These are phyloP conservation scores for Balaeniceps rex DNA, from an alignment of 2,113 vertebrate genomes.

Conservation along the genomic window DNA sequence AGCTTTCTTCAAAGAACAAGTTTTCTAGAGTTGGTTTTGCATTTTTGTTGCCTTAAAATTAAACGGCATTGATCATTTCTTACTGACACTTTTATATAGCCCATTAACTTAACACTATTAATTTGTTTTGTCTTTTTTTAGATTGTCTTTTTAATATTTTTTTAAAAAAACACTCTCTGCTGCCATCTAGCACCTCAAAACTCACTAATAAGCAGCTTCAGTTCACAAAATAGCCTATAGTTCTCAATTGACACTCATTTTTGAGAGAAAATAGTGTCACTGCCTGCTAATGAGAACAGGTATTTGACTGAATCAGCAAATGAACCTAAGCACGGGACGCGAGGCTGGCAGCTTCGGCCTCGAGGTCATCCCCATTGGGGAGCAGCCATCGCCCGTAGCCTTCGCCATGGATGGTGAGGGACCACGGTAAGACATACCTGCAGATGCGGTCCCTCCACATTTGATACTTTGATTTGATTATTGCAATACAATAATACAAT, in stretches of 20 bases:
- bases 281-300: background rate
- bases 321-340: background rate
- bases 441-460: background rate
- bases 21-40: background rate
- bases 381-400: background rate
- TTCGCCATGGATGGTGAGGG: background rate
- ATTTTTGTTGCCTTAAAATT: background rate
- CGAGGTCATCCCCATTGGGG: fast-evolving
- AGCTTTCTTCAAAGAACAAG: slow-evolving; percentile 17
- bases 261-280: background rate
- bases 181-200: slow-evolving; percentile 47
- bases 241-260: background rate
- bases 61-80: background rate
- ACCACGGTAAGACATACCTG: too few species aligned
- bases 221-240: background rate
- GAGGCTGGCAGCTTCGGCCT: background rate
- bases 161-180: background rate
- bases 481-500: background rate
- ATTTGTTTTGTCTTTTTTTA: background rate
- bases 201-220: background rate
- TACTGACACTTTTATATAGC: background rate
- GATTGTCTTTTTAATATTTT: background rate
- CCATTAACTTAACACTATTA: background rate
- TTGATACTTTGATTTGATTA: background rate
- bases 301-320: background rate